Evolutionary conservation across 2,797 vertebrate genomes (phyloP), one percentile per base, ranked within the genome.

Genomic region (Mormyrops attenuatus): DNA sequence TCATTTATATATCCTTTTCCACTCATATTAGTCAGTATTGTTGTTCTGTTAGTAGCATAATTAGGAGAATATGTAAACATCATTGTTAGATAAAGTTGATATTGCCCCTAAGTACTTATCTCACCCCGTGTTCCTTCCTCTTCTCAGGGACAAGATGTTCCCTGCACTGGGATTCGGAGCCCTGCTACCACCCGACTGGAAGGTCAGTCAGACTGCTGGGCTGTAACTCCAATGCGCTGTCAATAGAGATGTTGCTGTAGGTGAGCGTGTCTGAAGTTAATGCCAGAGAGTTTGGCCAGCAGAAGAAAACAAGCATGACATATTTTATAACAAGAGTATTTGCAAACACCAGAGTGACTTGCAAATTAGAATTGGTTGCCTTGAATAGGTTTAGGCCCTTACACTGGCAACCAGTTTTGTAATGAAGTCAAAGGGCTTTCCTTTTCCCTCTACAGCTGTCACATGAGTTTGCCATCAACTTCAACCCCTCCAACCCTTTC

Each of bases 401-500:
- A 17, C 47, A 84, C 22, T 30, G 82, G 57, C 60, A 50, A 89
- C 47, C 26, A 38, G 3, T 66, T 30, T 53, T 57, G 9, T 38
- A 41, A 53, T 85, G 47, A 85, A 63, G 38, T 60, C 34, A 53
- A 41, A 34, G 41, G n/a, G 38, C 38, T 57, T 26, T 63, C 5
- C 8, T 53, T 91, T 66, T 86, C 34, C 90, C 82, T 92, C 53
- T 93, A 50, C 93, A 99, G 99, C 98, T 99, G 30, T 99, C 98
- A 66, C 99, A 99, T 7, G 99, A 99, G 93, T 99, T 99, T 94
- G 99, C 99, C 91, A 99, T 99, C 94, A 99, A 99, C 95, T 99
- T 99, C 94, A 97, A 99, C 91, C 98, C 98, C 90, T 99, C 97
- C 3, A 99, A 99, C 93, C 99, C 99, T 0, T 99, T 99, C 94